Evolutionary conservation across 1,140 invertebrate species (phyloP), one percentile per base, ranked within the genome.

Genomic region (Aphidius gifuensis): DNA sequence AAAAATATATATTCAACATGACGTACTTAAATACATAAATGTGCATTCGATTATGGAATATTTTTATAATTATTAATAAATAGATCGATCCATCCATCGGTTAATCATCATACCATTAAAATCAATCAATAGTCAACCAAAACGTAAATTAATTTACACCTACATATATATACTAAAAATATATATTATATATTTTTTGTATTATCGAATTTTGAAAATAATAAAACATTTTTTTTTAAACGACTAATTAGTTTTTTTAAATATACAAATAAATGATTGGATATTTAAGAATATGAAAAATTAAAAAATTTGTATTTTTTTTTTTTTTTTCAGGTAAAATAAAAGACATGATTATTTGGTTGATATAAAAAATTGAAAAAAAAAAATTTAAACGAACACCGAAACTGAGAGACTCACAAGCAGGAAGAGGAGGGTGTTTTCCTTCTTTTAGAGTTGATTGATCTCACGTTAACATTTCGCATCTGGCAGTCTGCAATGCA

Each of bases 401-500:
- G 80, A 84, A 82, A 84, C 80, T 83, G 80, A 85, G 80, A 84
- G 82, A 87, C 85, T 86, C 85, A 86, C 85, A 86, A 87, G 85
- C 85, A 87, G 81, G 85, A 84, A 83, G 85, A 84, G 77, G 85
- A 83, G 80, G 85, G 80, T 81, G 84, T 81, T 85, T 86, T 86
- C 83, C 85, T 86, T 85, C 86, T 82, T 83, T 87, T 87, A 83
- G 82, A 81, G 85, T 85, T 85, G 84, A 86, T 85, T 85, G 86
- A 86, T 86, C 86, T 87, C 83, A 85, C 85, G 84, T 86, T 87
- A 85, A 86, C 85, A 88, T 87, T 87, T 83, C 86, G 85, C 85
- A 85, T 85, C 84, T 87, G 85, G 85, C 83, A 87, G 85, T 87
- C 86, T 87, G 85, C 85, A 88, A 88, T 86, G 84, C 74, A 81